phyloP scores from a whole-genome alignment of 1,140 invertebrate genomes.

The Myzus persicae region DNA sequence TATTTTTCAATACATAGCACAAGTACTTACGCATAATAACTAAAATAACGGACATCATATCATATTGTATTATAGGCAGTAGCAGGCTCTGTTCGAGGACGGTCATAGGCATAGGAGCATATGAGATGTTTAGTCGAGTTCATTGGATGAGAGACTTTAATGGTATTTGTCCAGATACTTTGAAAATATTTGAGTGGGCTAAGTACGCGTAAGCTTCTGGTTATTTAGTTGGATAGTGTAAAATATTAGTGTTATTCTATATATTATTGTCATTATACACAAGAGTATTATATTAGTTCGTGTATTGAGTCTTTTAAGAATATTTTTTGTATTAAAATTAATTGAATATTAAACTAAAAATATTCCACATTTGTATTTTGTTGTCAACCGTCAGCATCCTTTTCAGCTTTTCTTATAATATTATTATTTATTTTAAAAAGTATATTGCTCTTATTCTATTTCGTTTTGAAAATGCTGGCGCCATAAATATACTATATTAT shows the following conservation, averaged over 20 bases:
- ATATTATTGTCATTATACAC: not conserved
- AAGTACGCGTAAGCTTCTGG: not conserved
- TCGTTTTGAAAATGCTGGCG: too few species aligned
- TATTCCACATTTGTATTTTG: too few species aligned
- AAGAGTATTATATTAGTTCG: not conserved
- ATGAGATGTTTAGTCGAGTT: not conserved
- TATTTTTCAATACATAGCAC: not conserved
- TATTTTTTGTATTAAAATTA: too few species aligned
- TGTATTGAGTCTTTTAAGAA: not conserved
- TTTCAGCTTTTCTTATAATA: too few species aligned
- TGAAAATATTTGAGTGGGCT: not conserved
- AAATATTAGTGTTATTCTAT: not conserved
- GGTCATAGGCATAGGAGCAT: not conserved
- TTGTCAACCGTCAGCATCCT: too few species aligned
- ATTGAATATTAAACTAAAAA: too few species aligned
- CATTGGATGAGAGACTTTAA: not conserved
- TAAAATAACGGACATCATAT: not conserved
- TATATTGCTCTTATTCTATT: too few species aligned
- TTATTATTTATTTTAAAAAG: too few species aligned
- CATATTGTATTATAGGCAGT: not conserved
- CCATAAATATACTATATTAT: too few species aligned
- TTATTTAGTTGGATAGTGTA: not conserved
- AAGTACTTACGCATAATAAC: not conserved
- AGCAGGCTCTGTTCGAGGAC: not conserved
- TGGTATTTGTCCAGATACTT: not conserved